Evolutionary conservation across 1,140 invertebrate species (phyloP), one percentile per base, ranked within the genome.

Genomic region (Drosophila ohnishii): DNA sequence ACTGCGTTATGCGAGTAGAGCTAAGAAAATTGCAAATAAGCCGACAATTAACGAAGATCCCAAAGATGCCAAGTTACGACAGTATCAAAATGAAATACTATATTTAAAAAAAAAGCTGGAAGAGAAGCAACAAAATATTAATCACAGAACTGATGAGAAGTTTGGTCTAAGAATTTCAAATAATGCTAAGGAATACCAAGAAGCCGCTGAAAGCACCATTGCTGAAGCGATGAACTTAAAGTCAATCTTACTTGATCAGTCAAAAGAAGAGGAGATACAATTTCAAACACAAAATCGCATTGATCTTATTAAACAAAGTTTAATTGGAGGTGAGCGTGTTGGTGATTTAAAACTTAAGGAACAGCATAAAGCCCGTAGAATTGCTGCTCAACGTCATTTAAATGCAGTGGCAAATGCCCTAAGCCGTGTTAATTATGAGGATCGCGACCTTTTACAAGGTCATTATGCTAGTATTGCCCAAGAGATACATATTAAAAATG

Each of bases 1-100:
- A 0, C 91, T 99, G 6, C 93, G 97, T 61, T 97, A 96, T 90
- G 97, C 97, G 0, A 97, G 97, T 76, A 93, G 98, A 75, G 98
- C 97, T 6, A 97, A 98, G 91, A 98, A 97, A 86, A 99, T 99
- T 61, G 95, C 96, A 82, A 99, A 99, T 91, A 97, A 97, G 81
- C 97, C 97, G 0, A 95, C 94, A 84, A 95, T 99, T 10, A 99
- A 99, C 92, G 97, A 99, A 92, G 94, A 99, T 92, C 97, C 97
- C 0, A 99, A 99, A 92, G 97, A 99, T 85, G 95, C 97, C 5
- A 93, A 98, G 75, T 92, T 98, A 0, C 92, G 96, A 28, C 95
- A 98, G 87, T 98, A 98, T 90, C 97, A 98, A 88, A 93, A 97
- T 75, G 97, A 98, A 91, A 95, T 98, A 32, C 93, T 96, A 53